phyloP scores from a whole-genome alignment of 2,888 invertebrate genomes.

The Blastobasis lacticolella region DNA sequence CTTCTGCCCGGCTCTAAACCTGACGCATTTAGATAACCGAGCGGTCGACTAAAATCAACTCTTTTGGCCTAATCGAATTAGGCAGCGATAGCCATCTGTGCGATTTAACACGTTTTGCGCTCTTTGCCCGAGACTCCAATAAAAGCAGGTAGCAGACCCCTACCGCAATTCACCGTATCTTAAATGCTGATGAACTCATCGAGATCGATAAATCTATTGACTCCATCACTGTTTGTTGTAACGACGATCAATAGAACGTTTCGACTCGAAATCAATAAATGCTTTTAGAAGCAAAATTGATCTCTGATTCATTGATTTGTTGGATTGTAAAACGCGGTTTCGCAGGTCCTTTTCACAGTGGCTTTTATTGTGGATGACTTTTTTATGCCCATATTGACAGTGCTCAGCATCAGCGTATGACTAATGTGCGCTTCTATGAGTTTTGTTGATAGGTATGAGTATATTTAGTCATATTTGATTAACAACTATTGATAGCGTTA shows the following conservation, averaged over 20 bases:
- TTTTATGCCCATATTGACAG: too few relatives aligned
- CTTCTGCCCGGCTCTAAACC: constrained; percentile 31
- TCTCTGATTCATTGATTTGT: constrained; percentile 27
- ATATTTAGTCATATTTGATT: too few relatives aligned
- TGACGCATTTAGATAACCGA: constrained; percentile 61
- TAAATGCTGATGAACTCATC: constrained; percentile 68
- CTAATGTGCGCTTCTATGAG: too few relatives aligned
- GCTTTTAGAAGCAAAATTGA: constrained; percentile 19
- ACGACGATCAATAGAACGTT: constrained; percentile 38
- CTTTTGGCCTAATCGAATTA: constrained; percentile 71
- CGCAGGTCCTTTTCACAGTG: background rate
- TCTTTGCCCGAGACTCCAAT: constrained; percentile 64
- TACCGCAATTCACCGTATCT: constrained; percentile 49
- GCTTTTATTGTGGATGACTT: too few relatives aligned
- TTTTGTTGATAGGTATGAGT: too few relatives aligned
- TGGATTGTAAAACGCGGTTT: constrained; percentile 20
- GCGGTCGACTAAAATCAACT: constrained; percentile 67
- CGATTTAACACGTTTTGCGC: constrained; percentile 70
- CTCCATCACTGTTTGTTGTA: constrained; percentile 35
- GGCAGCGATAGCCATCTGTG: constrained; percentile 62
- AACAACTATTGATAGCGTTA: too few relatives aligned
- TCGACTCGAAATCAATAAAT: constrained; percentile 31
- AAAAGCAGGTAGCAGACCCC: constrained; percentile 62
- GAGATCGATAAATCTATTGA: constrained; percentile 39
- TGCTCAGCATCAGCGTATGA: too few relatives aligned